Evolutionary conservation across 2,113 vertebrate genomes (phyloP).

Genomic region (Calonectris borealis): DNA sequence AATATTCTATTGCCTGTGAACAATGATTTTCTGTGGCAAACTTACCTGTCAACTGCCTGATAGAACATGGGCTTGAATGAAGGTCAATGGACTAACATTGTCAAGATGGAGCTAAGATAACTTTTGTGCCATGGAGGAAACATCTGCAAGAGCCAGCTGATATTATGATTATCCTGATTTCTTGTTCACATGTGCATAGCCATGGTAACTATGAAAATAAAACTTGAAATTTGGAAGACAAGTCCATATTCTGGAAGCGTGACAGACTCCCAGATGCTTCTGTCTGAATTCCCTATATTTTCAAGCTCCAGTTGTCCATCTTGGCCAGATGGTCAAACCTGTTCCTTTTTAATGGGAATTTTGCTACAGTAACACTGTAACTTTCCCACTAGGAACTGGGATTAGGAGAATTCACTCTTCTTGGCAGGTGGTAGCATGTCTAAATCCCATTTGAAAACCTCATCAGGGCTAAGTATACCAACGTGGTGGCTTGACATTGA

Average conservation of each 20-base stretch:
- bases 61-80: not conserved
- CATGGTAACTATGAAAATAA: not conserved
- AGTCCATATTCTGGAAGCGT: not conserved
- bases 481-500: not conserved
- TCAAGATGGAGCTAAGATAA: not conserved
- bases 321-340: not conserved
- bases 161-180: not conserved
- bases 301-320: not conserved
- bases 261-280: not conserved
- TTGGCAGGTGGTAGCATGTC: not conserved
- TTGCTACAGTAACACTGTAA: not conserved
- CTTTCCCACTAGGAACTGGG: not conserved
- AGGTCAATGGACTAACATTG: not conserved
- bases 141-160: not conserved
- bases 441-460: not conserved
- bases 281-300: not conserved
- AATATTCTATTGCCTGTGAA: not conserved
- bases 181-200: not conserved
- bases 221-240: not conserved
- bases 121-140: not conserved
- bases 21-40: not conserved
- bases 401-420: not conserved
- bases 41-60: not conserved
- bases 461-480: not conserved
- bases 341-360: not conserved